A percentile compares a stretch with the other conserved stretches of the same genome.
Evolutionary conservation across 2,113 vertebrate species (phyloP).

Genomic region (Aspidoscelis tigris): DNA sequence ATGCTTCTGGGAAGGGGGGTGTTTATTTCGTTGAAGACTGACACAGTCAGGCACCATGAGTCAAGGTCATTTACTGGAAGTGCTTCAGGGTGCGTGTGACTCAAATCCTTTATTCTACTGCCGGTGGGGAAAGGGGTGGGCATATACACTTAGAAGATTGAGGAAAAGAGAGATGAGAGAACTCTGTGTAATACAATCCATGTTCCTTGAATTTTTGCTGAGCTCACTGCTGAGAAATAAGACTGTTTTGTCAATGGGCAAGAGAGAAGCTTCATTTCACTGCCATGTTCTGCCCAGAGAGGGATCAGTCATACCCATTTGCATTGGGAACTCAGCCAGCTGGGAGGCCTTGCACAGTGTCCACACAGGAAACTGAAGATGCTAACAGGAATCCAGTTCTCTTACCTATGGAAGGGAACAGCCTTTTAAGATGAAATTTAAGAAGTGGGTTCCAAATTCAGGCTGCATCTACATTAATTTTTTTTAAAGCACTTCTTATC

Average conservation of each 20-base stretch:
- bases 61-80: constrained; percentile 29
- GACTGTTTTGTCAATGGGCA: not conserved
- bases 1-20: not conserved
- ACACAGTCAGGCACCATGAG: not conserved
- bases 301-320: not conserved
- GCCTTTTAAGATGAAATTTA: not conserved
- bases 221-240: constrained; percentile 31
- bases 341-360: not conserved
- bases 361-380: no score
- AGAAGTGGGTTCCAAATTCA: no score
- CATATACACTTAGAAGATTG: not conserved
- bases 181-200: not conserved
- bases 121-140: constrained; percentile 1
- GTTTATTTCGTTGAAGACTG: not conserved
- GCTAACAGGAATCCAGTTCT: not conserved
- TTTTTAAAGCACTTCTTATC: no score
- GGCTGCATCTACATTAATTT: no score
- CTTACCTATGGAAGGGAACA: not conserved
- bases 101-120: constrained; percentile 11
- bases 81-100: not conserved
- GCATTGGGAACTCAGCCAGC: not conserved
- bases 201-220: not conserved
- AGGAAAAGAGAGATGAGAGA: not conserved
- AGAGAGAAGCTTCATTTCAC: constrained; percentile 1
- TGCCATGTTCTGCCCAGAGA: not conserved